Conservation (phyloP, 2,797 vertebrate genomes). For the Malurus splendens region DNA sequence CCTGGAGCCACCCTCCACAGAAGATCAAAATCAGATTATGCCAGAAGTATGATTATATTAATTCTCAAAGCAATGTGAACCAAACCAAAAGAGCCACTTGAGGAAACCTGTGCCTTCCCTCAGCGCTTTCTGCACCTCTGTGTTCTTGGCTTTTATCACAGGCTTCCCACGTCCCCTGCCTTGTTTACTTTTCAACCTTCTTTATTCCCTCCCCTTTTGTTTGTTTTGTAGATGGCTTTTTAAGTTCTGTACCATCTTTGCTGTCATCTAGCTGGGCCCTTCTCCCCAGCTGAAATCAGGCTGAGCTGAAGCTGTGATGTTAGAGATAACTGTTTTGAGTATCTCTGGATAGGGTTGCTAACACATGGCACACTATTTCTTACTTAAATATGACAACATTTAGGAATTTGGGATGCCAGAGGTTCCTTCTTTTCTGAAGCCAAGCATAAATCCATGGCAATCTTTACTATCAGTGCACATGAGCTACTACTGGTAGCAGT, state of each 20-base stretch:
- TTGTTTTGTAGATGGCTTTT: background rate
- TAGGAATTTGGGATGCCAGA: background rate
- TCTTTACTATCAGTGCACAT: background rate
- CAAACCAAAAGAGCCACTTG: background rate
- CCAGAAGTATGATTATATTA: conserved; percentile 25
- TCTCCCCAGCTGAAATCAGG: background rate
- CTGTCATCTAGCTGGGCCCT: background rate
- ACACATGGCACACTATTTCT: background rate
- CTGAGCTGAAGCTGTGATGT: background rate
- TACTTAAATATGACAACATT: background rate
- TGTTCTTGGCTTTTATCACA: background rate
- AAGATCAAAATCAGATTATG: conserved; percentile 49
- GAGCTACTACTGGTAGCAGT: background rate
- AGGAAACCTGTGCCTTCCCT: background rate
- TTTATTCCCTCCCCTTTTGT: background rate
- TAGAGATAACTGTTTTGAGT: background rate
- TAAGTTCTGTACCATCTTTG: background rate
- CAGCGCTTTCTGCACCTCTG: background rate
- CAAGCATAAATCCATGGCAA: background rate
- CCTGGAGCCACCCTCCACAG: conserved; percentile 1
- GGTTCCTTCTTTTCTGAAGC: background rate
- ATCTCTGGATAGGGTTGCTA: background rate
- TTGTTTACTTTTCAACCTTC: background rate
- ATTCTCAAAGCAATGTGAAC: background rate
- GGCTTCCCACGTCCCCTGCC: background rate